Base-by-base conservation (phyloP, 2,113 vertebrate genomes). In the Gymnarchus niloticus region DNA sequence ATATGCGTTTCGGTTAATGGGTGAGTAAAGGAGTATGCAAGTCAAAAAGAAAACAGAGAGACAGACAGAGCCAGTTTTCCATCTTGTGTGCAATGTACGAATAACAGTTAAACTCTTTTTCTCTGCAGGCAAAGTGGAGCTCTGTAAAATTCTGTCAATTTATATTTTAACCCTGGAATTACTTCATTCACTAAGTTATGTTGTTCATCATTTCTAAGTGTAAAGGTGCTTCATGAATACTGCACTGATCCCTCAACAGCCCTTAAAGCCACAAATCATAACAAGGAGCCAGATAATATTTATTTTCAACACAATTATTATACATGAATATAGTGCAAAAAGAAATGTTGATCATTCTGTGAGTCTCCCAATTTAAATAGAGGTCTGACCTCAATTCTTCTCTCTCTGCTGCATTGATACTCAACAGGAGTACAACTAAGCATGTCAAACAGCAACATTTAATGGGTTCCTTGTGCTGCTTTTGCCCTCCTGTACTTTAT, bases 371-470 rank as follows among this genome's bases (percentile, higher is more conserved):
- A 41, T 80, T 81, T 51, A 59, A 57, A 49, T 52, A 65, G 85
- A 81, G 56, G 54, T 54, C 56, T 65, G 76, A 86, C 85, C 84
- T 81, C 76, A 78, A 44, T 59, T 48, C 56, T 61, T 65, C 28
- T 81, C 44, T 82, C 77, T 65, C 56, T 61, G 56, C 78, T 82
- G 56, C 56, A 41, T 82, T 82, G 85, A 78, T 59, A 48, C 78
- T 86, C 28, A 61, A 52, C 77, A 65, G 80, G 51, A 49, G 44
- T 78, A 48, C 44, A 78, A 19, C 76, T 78, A 14, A 82, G 80
- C 57, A 69, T 86, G 59, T 83, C 80, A 83, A 83, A 86, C 25
- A 54, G 37, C 14, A 69, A n/a, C 37, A 52, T 84, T 86, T 83
- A 86, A 83, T 83, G 86, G 37, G 61, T 61, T 56, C 44, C 46